Evolutionary conservation across 2,797 vertebrate genomes (phyloP), one percentile per base, ranked within the genome.

Genomic region (Otolemur crassicaudatus): DNA sequence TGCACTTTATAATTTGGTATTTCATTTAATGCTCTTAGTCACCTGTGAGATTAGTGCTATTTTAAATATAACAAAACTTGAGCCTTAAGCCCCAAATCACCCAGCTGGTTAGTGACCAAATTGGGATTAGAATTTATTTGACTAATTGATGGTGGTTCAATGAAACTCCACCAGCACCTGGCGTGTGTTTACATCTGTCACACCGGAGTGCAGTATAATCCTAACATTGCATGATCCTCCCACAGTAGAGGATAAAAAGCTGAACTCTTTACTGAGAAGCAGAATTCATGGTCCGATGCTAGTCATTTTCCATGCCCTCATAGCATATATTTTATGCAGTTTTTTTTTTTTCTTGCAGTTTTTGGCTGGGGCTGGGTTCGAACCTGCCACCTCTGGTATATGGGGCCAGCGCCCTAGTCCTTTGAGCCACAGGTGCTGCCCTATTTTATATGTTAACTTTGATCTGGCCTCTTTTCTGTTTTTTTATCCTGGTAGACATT

Each of bases 171-270:
- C 72, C 81, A 93, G 31, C 63, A 61, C 80, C 6, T 67, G 65
- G 23, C 29, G 7, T 31, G 16, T 81, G 22, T 40, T 65, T 91
- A 31, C 25, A 23, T n/a, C 49, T 25, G 2, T 25, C 8, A 53
- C 0, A 1, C 7, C 4, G 0, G 43, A 5, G 2, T 20, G 37
- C 27, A 34, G 12, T 2, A 4, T 40, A 67, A 49, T 82, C 61
- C 63, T 53, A 72, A 19, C 40, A 63, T 31, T 67, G 16, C 8
- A 22, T 37, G 61, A 58, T 69, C 49, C 29, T 85, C 25, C 9
- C n/a, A 27, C 4, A 22, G 0, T 12, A 67, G 10, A 80, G 13
- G 16, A 37, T 29, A 87, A 46, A 25, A 73, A 85, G n/a, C 89
- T 87, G 87, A 60, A 29, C 7, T 67, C 16, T 63, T 79, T 23